Percentiles rank a stretch among this genome's conserved stretches.
Evolutionary conservation across 37 sponge, comb jelly and placozoan species (phyloP).

Genomic region (Petrosia ficiformis): DNA sequence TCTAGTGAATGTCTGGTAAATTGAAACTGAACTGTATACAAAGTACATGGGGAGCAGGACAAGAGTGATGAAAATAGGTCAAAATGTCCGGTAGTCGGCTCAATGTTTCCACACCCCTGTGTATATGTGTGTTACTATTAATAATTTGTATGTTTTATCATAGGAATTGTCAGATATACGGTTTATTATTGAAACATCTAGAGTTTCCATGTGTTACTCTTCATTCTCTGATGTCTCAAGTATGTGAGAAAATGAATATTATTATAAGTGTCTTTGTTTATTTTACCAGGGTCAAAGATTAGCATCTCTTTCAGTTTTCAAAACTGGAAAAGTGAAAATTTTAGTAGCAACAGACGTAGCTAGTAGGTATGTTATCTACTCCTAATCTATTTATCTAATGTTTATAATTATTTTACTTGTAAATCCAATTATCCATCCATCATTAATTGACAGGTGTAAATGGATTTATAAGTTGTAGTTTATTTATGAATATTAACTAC

Average conservation of each 20-base stretch:
- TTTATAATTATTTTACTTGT: neutral
- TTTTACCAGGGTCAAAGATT: conserved; percentile 54
- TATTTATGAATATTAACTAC: neutral
- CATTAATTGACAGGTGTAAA: neutral
- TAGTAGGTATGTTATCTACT: conserved; percentile 90
- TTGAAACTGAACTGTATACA: too few species aligned
- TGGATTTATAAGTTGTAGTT: neutral
- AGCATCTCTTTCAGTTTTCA: conserved; percentile 88
- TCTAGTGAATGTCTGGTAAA: too few species aligned
- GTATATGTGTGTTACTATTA: neutral
- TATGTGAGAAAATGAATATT: neutral
- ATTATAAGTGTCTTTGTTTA: neutral
- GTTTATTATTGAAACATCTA: conserved; percentile 54
- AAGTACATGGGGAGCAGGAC: too few species aligned
- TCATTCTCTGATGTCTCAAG: conserved; percentile 89
- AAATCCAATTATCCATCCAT: neutral
- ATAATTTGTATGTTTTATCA: conserved; percentile 1
- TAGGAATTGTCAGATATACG: conserved; percentile 85
- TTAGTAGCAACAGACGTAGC: conserved; percentile 97
- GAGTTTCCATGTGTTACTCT: conserved; percentile 84
- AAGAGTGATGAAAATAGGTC: too few species aligned
- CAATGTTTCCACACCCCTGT: neutral
- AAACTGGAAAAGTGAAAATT: conserved; percentile 73
- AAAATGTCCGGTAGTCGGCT: too few species aligned
- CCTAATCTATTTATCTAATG: neutral